A percentile compares a stretch with the other conserved stretches of the same genome.
Conservation (phyloP, 2,888 invertebrate genomes). For the Agrotis puta region DNA sequence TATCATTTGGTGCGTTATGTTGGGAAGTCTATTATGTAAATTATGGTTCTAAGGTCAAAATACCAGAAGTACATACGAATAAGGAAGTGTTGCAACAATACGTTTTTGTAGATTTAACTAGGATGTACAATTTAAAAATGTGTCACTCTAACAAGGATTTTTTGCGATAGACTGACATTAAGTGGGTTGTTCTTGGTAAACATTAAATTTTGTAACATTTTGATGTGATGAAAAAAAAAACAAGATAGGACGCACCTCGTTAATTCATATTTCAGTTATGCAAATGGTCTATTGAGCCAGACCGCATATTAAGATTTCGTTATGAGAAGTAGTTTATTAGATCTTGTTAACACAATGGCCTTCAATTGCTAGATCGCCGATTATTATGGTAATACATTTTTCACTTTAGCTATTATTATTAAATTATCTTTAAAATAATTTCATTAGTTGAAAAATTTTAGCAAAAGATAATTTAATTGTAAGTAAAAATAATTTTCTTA, state of each 20-base stretch:
- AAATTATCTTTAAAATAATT: background rate
- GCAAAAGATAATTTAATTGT: too few species aligned
- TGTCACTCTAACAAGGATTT: too few species aligned
- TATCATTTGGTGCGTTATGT: background rate
- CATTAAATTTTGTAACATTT: too few species aligned
- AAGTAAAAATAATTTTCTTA: too few species aligned
- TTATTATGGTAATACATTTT: background rate
- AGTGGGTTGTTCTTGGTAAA: too few species aligned
- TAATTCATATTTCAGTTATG: background rate
- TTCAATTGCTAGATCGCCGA: background rate
- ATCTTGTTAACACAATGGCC: background rate
- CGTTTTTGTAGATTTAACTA: background rate
- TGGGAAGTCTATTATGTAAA: background rate
- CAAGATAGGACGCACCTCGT: background rate
- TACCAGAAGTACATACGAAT: background rate
- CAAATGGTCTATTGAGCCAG: background rate
- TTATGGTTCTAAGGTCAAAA: background rate
- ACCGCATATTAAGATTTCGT: background rate
- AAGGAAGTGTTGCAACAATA: background rate
- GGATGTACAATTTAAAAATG: background rate
- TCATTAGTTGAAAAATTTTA: background rate
- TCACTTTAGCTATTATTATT: too few species aligned
- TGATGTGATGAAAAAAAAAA: too few species aligned
- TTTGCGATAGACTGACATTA: too few species aligned
- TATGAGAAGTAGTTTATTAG: background rate